Conservation (phyloP, 2,797 vertebrate genomes). For the Pelodytes ibericus region DNA sequence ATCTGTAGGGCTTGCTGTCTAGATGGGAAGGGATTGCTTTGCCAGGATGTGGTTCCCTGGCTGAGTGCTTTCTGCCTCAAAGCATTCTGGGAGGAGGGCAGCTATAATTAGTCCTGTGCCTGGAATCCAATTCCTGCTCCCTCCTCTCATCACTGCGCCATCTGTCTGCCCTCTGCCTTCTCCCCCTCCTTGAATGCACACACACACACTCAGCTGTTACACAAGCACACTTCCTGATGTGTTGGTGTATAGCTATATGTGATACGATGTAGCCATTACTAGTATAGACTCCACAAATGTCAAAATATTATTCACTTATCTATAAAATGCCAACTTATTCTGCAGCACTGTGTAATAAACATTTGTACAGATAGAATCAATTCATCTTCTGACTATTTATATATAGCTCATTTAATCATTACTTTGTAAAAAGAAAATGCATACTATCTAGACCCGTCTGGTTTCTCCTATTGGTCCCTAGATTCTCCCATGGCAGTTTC, state of each 20-base stretch:
- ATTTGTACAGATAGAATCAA: not conserved
- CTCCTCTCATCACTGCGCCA: constrained; percentile 56
- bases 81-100: constrained; percentile 59
- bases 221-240: constrained; percentile 42
- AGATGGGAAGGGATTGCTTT: constrained; percentile 41
- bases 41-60: constrained; percentile 56
- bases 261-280: not conserved
- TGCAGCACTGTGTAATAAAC: not conserved
- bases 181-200: constrained; percentile 1
- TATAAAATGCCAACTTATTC: not conserved
- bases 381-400: not conserved
- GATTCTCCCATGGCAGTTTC: not conserved
- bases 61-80: constrained; percentile 57
- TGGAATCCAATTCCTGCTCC: constrained; percentile 55
- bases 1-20: constrained; percentile 41
- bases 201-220: constrained; percentile 37
- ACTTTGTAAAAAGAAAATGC: not conserved
- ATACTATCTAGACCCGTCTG: no score
- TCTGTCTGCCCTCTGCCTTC: constrained; percentile 53
- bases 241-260: constrained; percentile 38
- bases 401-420: not conserved
- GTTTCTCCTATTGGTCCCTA: not conserved
- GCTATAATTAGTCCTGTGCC: constrained; percentile 80
- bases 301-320: not conserved
- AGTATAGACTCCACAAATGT: not conserved